phyloP scores from a whole-genome alignment of 1,140 invertebrate genomes.

The Lutraria rhynchaena region DNA sequence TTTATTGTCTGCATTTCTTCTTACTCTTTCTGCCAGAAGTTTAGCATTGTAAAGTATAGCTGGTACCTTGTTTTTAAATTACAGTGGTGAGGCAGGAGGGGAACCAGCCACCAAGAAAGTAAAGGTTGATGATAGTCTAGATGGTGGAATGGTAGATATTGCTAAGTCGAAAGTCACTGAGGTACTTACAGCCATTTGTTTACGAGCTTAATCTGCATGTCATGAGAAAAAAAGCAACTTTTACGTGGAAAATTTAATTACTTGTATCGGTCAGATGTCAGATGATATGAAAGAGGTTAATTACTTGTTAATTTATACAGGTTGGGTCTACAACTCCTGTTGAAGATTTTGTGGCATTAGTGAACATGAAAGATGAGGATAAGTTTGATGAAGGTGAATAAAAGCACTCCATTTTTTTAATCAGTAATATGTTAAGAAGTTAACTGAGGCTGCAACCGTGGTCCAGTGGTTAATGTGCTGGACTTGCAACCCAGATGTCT shows the following conservation, averaged over 20 bases:
- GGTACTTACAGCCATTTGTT: slow-evolving; percentile 58
- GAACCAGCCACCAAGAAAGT: slow-evolving; percentile 63
- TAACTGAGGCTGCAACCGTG: too few species aligned
- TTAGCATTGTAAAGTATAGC: background rate
- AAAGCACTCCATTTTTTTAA: background rate
- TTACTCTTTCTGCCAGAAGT: too few species aligned
- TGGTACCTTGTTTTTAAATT: slow-evolving; percentile 13
- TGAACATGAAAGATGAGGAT: slow-evolving; percentile 76
- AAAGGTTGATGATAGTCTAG: slow-evolving; percentile 72
- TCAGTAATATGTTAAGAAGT: background rate
- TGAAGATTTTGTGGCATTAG: slow-evolving; percentile 78
- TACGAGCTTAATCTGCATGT: too few species aligned
- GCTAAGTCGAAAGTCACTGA: slow-evolving; percentile 76
- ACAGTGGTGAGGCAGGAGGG: slow-evolving; percentile 54
- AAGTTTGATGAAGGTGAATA: slow-evolving; percentile 78
- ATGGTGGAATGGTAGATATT: slow-evolving; percentile 73
- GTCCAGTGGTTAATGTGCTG: background rate
- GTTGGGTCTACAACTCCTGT: slow-evolving; percentile 81
- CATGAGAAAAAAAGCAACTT: too few species aligned
- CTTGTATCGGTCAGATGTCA: background rate
- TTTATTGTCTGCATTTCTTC: too few species aligned
- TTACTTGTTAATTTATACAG: too few species aligned
- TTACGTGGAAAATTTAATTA: too few species aligned
- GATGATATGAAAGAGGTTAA: background rate
- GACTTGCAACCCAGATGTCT: too few species aligned